Evolutionary conservation across 2,113 vertebrate genomes (phyloP), one percentile per base, ranked within the genome.

Genomic region (Paracanthobrama guichenoti): DNA sequence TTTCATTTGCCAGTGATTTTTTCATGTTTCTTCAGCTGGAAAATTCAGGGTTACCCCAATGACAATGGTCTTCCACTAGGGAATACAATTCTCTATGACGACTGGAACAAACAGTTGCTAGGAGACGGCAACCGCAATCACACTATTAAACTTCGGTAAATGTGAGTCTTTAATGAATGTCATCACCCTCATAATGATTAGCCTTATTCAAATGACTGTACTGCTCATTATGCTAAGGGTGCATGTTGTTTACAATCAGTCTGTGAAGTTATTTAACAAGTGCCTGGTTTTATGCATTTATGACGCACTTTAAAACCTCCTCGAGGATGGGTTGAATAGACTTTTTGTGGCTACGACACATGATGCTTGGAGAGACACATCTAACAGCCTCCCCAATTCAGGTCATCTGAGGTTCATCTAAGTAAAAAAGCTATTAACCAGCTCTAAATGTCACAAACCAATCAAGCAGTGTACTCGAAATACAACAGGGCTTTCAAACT

Each of bases 161-260:
- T 84, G 59, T 16, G 57, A 85, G 57, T 24, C 11, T 11, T 79
- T 87, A 88, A 89, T 87, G 69, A 90, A 85, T 89, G 88, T 66
- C 85, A 87, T 69, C 59, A 81, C 64, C 85, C 87, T 84, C 74
- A 59, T 82, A 55, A 77, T 64, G 59, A 82, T 83, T 50, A 84
- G 60, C 46, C 28, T 67, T 72, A 84, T 81, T 85, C 69, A 86
- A 85, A 89, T 84, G 44, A 83, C 62, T 73, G 55, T 18, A n/a
- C 55, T 84, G 84, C 60, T 82, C 62, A 69, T 80, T 85, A 79
- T 50, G 72, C 12, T 26, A 86, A 82, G 84, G n/a, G 22, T n/a
- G 9, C 44, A 55, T 42, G 66, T 42, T 60, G 57, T 57, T 88
- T 62, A 50, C 71, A 64, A 79, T 24, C 24, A 59, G 20, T 35